These are phyloP conservation scores for Coendou prehensilis DNA, from an alignment of 2,797 vertebrate genomes.

Conservation along the genomic window DNA sequence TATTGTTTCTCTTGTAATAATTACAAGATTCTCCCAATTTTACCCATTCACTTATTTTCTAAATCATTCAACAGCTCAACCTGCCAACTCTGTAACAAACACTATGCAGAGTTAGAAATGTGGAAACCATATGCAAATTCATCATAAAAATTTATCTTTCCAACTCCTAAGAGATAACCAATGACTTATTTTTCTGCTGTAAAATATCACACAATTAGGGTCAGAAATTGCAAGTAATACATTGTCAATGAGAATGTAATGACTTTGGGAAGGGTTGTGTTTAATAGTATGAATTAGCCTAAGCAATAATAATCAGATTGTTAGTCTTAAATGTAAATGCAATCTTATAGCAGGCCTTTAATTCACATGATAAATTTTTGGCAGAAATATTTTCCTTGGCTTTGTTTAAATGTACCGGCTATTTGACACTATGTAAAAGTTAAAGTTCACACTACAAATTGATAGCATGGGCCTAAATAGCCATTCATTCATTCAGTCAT, in stretches of 20 bases:
- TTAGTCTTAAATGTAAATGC: conserved; percentile 50
- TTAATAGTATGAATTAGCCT: conserved; percentile 54
- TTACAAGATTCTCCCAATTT: not conserved
- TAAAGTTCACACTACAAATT: not conserved
- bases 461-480: not conserved
- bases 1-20: not conserved
- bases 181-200: conserved; percentile 47
- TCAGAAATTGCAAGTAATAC: not conserved
- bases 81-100: not conserved
- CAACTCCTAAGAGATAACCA: conserved; percentile 46
- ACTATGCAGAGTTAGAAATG: conserved; percentile 10
- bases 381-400: not conserved
- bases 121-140: not conserved
- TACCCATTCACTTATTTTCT: not conserved
- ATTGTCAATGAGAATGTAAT: not conserved
- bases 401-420: conserved; percentile 6
- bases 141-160: conserved; percentile 20
- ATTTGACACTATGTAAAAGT: conserved; percentile 22
- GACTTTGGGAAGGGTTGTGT: not conserved
- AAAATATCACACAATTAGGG: conserved; percentile 19
- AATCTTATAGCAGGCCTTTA: not conserved
- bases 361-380: conserved; percentile 34
- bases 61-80: conserved; percentile 14
- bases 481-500: not conserved
- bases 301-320: conserved; percentile 56